Percentiles rank a stretch among this genome's conserved stretches.
phyloP scores from a whole-genome alignment of 2,797 vertebrate species.

The Telmatherina bonti region DNA sequence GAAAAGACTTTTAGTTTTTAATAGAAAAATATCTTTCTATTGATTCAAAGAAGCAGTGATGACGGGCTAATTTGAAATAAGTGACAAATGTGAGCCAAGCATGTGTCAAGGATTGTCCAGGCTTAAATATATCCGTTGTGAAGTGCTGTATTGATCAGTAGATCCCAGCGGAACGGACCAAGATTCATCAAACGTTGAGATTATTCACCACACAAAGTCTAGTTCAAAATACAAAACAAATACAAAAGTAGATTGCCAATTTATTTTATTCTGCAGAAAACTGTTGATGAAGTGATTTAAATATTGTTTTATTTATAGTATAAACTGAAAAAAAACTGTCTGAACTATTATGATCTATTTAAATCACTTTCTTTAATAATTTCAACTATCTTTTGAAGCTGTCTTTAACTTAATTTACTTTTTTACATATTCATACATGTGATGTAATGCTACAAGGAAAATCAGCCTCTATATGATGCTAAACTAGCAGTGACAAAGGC shows the following conservation, averaged over 20 bases:
- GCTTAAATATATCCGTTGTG: constrained; percentile 29
- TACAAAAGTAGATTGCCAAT: no score
- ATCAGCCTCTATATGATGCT: background rate
- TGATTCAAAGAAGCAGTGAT: constrained; percentile 22
- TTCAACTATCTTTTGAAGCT: background rate
- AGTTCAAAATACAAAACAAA: constrained; percentile 20
- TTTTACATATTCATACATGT: background rate
- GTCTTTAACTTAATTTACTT: background rate
- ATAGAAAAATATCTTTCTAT: constrained; percentile 27
- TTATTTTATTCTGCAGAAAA: background rate
- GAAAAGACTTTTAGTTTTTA: constrained; percentile 30
- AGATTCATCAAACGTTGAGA: constrained; percentile 5
- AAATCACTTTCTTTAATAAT: background rate
- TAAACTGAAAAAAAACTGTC: background rate
- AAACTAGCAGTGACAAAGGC: background rate
- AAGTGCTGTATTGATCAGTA: constrained; percentile 21
- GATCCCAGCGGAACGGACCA: constrained; percentile 14
- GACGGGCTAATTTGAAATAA: constrained; percentile 42
- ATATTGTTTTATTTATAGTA: constrained; percentile 2
- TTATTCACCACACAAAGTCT: constrained; percentile 8
- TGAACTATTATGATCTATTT: background rate
- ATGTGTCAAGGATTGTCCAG: constrained; percentile 36
- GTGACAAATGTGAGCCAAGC: constrained; percentile 44
- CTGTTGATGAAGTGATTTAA: background rate
- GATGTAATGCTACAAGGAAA: background rate